Evolutionary conservation across 1,140 invertebrate species (phyloP).

Genomic region (Helicoverpa armigera): DNA sequence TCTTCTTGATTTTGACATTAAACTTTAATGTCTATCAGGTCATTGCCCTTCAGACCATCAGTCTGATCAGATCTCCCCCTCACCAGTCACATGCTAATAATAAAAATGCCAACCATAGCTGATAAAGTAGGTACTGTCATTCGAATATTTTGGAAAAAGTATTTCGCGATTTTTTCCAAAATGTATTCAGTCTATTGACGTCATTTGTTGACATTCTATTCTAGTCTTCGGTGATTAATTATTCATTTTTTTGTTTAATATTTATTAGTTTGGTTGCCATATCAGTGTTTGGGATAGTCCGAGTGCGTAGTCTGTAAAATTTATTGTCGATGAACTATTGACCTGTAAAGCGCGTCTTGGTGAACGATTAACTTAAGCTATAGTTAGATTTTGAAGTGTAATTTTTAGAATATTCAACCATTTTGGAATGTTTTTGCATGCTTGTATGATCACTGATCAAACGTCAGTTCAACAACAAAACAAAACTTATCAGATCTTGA

Average conservation of each 20-base stretch:
- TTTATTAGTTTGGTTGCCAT: too few relatives aligned
- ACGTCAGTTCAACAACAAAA: too few relatives aligned
- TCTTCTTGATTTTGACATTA: neutral
- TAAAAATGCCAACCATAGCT: neutral
- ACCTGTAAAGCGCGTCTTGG: too few relatives aligned
- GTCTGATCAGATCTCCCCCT: neutral
- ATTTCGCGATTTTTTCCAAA: neutral
- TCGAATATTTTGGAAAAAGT: slow-evolving; percentile 1
- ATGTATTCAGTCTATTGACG: slow-evolving; percentile 5
- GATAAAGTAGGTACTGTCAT: neutral
- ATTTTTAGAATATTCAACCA: too few relatives aligned
- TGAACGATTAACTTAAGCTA: too few relatives aligned
- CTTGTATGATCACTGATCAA: too few relatives aligned
- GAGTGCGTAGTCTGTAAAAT: too few relatives aligned
- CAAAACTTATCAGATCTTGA: too few relatives aligned
- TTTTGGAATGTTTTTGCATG: too few relatives aligned
- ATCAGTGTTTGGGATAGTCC: too few relatives aligned
- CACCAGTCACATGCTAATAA: neutral
- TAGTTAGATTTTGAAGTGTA: too few relatives aligned
- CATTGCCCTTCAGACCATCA: neutral
- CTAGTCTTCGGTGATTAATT: neutral
- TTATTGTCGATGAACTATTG: too few relatives aligned
- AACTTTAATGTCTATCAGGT: neutral
- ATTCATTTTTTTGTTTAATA: slow-evolving; percentile 19
- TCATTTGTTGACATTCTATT: neutral